phyloP scores from a whole-genome alignment of 2,888 invertebrate genomes.

The Pollenia amentaria region DNA sequence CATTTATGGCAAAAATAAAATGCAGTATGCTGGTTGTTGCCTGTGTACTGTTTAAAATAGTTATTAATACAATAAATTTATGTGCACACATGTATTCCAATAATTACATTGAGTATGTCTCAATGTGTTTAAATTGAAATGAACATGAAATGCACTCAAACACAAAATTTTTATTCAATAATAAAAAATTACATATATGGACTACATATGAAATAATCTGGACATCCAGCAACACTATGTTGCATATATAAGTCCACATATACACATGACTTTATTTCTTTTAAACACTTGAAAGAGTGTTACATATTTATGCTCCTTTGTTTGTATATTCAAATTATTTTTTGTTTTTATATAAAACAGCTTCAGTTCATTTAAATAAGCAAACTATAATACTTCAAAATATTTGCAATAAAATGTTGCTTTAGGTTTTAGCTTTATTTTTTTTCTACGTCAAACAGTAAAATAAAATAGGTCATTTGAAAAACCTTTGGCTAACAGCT shows the following conservation, averaged over 20 bases:
- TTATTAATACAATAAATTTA: constrained; percentile 66
- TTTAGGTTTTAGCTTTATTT: constrained; percentile 1
- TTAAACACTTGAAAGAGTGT: constrained; percentile 30
- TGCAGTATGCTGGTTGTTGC: background rate
- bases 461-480: constrained; percentile 52
- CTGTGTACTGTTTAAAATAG: constrained; percentile 51
- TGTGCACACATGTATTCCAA: background rate
- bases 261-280: background rate
- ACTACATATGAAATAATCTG: background rate
- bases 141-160: constrained; percentile 26
- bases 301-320: constrained; percentile 7
- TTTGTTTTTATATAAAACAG: constrained; percentile 24
- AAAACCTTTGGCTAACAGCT: constrained; percentile 55
- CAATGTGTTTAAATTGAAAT: constrained; percentile 5
- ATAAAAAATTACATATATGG: background rate
- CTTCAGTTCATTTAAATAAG: background rate
- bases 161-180: constrained; percentile 41
- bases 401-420: constrained; percentile 50
- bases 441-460: constrained; percentile 45
- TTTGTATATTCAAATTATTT: background rate
- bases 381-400: constrained; percentile 14
- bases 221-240: background rate
- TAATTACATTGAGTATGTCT: background rate
- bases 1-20: constrained; percentile 45
- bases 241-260: background rate